These are phyloP conservation scores for Caenorhabditis japonica DNA, from an alignment of 2,888 invertebrate species.

Conservation along the genomic window DNA sequence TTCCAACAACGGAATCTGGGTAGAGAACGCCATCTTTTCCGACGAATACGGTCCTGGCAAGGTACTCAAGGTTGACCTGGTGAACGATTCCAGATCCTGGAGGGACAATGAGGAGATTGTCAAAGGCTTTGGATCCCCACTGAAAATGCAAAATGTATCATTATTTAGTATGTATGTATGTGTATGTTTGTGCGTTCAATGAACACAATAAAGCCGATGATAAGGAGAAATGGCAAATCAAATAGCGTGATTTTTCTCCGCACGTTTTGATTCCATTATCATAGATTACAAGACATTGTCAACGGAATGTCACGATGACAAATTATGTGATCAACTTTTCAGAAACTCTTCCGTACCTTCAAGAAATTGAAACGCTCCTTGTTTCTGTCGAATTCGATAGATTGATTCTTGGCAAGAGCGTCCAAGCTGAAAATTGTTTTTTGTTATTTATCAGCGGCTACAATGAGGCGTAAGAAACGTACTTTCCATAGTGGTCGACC, in stretches of 20 bases:
- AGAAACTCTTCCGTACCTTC: conserved; percentile 82
- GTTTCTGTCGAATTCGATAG: conserved; percentile 94
- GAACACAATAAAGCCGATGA: conserved; percentile 33
- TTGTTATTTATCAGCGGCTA: background rate
- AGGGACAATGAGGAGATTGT: conserved; percentile 96
- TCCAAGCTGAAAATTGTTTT: conserved; percentile 83
- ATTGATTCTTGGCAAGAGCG: conserved; percentile 91
- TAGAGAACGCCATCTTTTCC: conserved; percentile 82
- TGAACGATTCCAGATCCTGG: conserved; percentile 98
- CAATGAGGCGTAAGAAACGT: conserved; percentile 44
- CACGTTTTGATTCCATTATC: no score
- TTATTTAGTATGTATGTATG: conserved; percentile 4
- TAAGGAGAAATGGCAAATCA: no score
- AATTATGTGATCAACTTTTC: background rate
- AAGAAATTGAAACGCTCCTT: conserved; percentile 94
- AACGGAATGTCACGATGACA: conserved; percentile 4
- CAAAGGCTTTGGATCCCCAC: conserved; percentile 96
- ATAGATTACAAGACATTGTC: conserved; percentile 23
- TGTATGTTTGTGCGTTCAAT: conserved; percentile 45
- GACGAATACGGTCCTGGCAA: conserved; percentile 69
- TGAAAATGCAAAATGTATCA: conserved; percentile 77
- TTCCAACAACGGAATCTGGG: conserved; percentile 94
- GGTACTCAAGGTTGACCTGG: conserved; percentile 92
- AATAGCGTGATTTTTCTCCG: conserved; percentile 57
- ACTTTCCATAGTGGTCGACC: conserved; percentile 88